phyloP scores from a whole-genome alignment of 2,888 invertebrate species.

The Eupeodes luniger region DNA sequence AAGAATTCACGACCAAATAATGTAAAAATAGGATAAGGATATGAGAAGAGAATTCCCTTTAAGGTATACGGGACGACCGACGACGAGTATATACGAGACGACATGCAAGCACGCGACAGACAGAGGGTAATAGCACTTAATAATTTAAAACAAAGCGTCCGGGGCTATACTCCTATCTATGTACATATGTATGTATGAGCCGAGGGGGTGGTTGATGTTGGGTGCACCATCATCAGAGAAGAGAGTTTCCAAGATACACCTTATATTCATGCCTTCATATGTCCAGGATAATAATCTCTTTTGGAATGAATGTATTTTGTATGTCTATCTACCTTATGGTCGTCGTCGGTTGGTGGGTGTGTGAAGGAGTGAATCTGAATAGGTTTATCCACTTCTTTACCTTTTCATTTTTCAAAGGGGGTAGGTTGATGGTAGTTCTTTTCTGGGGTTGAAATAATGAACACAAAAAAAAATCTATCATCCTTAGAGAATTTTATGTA shows the following conservation, averaged over 20 bases:
- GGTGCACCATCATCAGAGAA: constrained; percentile 6
- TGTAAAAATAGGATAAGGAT: constrained; percentile 51
- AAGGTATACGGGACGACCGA: constrained; percentile 48
- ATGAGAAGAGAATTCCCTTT: constrained; percentile 39
- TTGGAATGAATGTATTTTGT: constrained; percentile 28
- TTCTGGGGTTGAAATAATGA: constrained; percentile 14
- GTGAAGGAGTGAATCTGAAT: constrained; percentile 42
- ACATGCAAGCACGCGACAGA: constrained; percentile 75
- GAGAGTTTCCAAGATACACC: constrained; percentile 54
- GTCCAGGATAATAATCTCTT: constrained; percentile 70
- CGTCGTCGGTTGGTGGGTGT: constrained; percentile 16
- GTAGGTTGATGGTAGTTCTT: not conserved
- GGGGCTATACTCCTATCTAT: not conserved
- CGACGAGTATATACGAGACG: constrained; percentile 14
- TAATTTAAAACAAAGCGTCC: constrained; percentile 74
- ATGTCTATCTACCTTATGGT: constrained; percentile 17
- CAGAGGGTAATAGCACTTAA: constrained; percentile 76
- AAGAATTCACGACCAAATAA: constrained; percentile 64
- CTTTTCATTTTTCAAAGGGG: constrained; percentile 14
- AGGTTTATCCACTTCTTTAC: constrained; percentile 24
- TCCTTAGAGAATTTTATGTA: constrained; percentile 12
- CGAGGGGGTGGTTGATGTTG: constrained; percentile 43
- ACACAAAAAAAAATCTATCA: constrained; percentile 54
- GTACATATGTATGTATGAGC: too few relatives aligned
- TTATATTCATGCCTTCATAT: constrained; percentile 52